Conservation (phyloP, 2,888 invertebrate genomes). For the Dryomyza anilis region DNA sequence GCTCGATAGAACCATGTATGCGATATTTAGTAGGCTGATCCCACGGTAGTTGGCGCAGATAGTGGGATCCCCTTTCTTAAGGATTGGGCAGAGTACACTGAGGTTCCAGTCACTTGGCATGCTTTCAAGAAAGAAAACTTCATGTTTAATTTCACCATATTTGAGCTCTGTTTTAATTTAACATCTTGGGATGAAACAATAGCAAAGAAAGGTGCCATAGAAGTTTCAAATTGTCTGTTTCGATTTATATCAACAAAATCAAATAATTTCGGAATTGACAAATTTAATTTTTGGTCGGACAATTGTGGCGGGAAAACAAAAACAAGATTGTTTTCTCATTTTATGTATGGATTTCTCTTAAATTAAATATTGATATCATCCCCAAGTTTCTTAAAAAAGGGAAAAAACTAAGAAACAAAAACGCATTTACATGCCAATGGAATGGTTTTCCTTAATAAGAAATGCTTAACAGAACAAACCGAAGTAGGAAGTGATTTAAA, state of each 20-base stretch:
- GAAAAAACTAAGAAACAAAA: constrained; percentile 22
- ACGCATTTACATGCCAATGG: too few species aligned
- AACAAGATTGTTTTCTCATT: constrained; percentile 26
- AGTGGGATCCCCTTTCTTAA: too few species aligned
- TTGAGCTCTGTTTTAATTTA: constrained; percentile 19
- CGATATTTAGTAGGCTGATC: too few species aligned
- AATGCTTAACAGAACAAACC: constrained; percentile 26
- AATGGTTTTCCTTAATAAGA: constrained; percentile 28
- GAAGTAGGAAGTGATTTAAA: constrained; percentile 26
- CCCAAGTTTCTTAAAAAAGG: constrained; percentile 27
- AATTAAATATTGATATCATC: constrained; percentile 21
- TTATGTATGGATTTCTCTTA: constrained; percentile 7
- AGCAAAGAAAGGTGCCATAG: constrained; percentile 26
- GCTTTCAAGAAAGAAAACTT: too few species aligned
- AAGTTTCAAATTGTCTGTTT: constrained; percentile 27
- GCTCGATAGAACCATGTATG: too few species aligned
- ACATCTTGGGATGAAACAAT: constrained; percentile 28
- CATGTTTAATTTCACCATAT: constrained; percentile 20
- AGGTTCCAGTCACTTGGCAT: too few species aligned
- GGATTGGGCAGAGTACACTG: too few species aligned
- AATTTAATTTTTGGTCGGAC: constrained; percentile 25
- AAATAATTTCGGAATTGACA: constrained; percentile 16
- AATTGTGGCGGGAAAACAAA: constrained; percentile 25
- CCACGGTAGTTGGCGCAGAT: too few species aligned
- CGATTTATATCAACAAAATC: constrained; percentile 25